Conservation (phyloP, 2,797 vertebrate species). For the Microctenopoma lineatum region DNA sequence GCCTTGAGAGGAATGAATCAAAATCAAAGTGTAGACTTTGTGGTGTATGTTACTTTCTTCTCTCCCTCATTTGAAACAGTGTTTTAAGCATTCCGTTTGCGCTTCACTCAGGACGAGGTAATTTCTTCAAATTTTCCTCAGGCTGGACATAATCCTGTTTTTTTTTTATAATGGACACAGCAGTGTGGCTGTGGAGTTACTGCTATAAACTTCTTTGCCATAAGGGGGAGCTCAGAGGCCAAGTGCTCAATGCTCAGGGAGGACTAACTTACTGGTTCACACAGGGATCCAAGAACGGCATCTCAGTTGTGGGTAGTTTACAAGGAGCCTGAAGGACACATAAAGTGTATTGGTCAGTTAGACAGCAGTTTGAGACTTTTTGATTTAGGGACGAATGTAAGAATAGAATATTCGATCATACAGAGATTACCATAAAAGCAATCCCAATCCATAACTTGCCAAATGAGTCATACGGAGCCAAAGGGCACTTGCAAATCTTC, state of each 20-base stretch:
- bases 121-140: constrained; percentile 23
- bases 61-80: constrained; percentile 29
- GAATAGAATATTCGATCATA: not conserved
- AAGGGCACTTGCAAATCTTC: constrained; percentile 46
- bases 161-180: constrained; percentile 19
- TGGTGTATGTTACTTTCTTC: constrained; percentile 21
- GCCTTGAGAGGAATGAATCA: constrained; percentile 50
- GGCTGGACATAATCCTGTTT: constrained; percentile 24
- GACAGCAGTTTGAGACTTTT: not conserved
- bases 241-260: constrained; percentile 55
- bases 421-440: constrained; percentile 11
- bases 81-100: constrained; percentile 18
- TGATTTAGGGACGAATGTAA: constrained; percentile 13
- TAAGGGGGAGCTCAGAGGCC: constrained; percentile 81
- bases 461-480: constrained; percentile 38
- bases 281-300: constrained; percentile 24
- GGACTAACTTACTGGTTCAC: constrained; percentile 40
- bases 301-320: constrained; percentile 22
- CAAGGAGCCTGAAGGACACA: not conserved
- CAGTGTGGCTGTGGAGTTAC: constrained; percentile 22
- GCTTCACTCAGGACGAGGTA: constrained; percentile 15
- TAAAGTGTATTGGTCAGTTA: not conserved
- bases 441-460: constrained; percentile 27
- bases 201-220: constrained; percentile 71
- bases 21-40: constrained; percentile 25